Conservation (phyloP, 1,140 invertebrate genomes). For the Pogonomyrmex californicus region DNA sequence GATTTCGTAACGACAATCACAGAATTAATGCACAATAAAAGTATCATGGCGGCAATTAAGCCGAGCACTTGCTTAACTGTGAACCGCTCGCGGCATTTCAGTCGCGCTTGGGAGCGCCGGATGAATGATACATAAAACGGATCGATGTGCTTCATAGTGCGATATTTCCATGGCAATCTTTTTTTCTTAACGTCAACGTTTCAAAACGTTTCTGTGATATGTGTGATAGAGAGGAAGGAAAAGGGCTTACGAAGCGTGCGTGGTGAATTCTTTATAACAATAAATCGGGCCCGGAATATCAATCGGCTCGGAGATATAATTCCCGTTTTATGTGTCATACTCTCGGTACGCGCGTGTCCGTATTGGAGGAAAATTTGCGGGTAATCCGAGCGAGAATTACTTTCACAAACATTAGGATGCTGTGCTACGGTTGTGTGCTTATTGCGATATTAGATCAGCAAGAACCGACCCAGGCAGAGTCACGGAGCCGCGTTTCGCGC, state of each 20-base stretch:
- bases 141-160: conserved; percentile 32
- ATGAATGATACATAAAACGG: conserved; percentile 68
- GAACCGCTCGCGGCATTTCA: conserved; percentile 67
- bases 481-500: conserved; percentile 62
- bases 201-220: not conserved
- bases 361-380: not conserved
- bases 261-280: not conserved
- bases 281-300: not conserved
- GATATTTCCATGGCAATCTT: not conserved
- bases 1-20: conserved; percentile 79
- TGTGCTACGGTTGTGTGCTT: conserved; percentile 9
- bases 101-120: conserved; percentile 60
- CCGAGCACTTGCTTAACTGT: conserved; percentile 71
- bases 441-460: conserved; percentile 50
- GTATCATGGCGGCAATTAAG: conserved; percentile 77
- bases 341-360: not conserved
- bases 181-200: not conserved
- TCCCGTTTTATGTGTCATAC: not conserved
- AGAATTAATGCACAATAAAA: conserved; percentile 79
- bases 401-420: not conserved
- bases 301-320: not conserved
- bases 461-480: conserved; percentile 23
- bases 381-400: conserved; percentile 38
- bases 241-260: not conserved
- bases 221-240: not conserved